Evolutionary conservation across 2,113 vertebrate genomes (phyloP).

Genomic region (Syrmaticus mikado): DNA sequence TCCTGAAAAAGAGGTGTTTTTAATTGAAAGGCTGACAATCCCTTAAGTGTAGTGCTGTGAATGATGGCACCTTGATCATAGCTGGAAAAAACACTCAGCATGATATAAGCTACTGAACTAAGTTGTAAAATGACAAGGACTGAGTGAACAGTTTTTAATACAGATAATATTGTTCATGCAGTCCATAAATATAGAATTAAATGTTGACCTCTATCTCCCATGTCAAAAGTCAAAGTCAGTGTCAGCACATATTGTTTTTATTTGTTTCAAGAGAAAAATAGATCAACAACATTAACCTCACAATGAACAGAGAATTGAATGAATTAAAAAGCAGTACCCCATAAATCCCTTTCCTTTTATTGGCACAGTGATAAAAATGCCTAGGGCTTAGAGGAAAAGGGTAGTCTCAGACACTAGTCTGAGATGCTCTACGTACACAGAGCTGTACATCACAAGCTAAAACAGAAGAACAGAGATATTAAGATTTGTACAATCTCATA

Average conservation of each 20-base stretch:
- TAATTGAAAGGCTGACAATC: conserved; percentile 22
- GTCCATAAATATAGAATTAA: conserved; percentile 85
- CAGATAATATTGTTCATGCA: conserved; percentile 78
- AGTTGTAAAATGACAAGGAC: conserved; percentile 80
- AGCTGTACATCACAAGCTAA: conserved; percentile 65
- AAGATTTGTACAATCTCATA: conserved; percentile 22
- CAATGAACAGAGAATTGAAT: conserved; percentile 85
- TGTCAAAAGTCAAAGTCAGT: conserved; percentile 82
- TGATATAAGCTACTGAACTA: conserved; percentile 57
- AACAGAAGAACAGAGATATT: conserved; percentile 66
- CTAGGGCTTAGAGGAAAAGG: conserved; percentile 72
- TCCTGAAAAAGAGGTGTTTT: not conserved
- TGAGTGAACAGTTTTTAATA: conserved; percentile 80
- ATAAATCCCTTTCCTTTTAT: conserved; percentile 83
- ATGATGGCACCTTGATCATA: conserved; percentile 54
- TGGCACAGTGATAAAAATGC: conserved; percentile 82
- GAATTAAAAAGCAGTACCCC: conserved; percentile 83
- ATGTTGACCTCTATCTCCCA: conserved; percentile 79
- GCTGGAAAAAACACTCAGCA: not conserved
- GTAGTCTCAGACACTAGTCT: conserved; percentile 56
- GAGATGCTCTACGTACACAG: conserved; percentile 52
- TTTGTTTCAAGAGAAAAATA: conserved; percentile 85
- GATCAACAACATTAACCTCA: conserved; percentile 84
- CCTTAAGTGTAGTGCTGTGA: not conserved
- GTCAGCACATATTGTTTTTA: conserved; percentile 84